Percentiles rank a stretch among this genome's conserved stretches.
Conservation (phyloP, 2,113 vertebrate genomes). For the Leptosomus discolor region DNA sequence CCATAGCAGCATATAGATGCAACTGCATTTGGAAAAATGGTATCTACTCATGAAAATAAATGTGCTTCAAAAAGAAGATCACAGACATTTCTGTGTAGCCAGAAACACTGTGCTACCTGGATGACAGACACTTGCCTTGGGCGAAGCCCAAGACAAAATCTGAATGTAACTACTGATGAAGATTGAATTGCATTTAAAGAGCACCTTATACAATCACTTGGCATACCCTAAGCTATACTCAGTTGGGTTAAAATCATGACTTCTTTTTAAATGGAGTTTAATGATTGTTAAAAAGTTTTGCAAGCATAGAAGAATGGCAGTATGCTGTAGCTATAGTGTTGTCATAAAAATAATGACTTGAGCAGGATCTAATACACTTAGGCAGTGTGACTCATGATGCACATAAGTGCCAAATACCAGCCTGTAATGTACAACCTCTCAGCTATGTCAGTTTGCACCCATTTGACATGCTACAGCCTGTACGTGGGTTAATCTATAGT, state of each 20-base stretch:
- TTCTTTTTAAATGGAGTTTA: neutral
- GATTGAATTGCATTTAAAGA: neutral
- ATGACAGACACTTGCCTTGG: neutral
- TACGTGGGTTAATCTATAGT: neutral
- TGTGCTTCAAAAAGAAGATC: neutral
- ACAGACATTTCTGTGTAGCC: neutral
- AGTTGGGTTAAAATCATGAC: neutral
- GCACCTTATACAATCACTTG: neutral
- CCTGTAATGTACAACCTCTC: neutral
- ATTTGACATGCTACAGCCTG: neutral
- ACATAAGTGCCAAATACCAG: neutral
- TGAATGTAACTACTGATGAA: neutral
- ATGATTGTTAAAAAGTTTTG: neutral
- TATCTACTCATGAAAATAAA: neutral
- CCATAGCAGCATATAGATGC: neutral
- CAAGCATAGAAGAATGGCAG: neutral
- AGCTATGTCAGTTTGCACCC: neutral
- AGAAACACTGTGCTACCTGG: neutral
- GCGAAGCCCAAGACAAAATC: neutral
- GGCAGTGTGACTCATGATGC: neutral
- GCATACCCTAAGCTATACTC: neutral
- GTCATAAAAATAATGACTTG: neutral
- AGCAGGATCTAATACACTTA: neutral
- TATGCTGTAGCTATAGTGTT: neutral
- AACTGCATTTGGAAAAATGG: neutral